These are phyloP conservation scores for Lordiphosa mommai DNA, from an alignment of 1,140 invertebrate genomes.

Conservation along the genomic window DNA sequence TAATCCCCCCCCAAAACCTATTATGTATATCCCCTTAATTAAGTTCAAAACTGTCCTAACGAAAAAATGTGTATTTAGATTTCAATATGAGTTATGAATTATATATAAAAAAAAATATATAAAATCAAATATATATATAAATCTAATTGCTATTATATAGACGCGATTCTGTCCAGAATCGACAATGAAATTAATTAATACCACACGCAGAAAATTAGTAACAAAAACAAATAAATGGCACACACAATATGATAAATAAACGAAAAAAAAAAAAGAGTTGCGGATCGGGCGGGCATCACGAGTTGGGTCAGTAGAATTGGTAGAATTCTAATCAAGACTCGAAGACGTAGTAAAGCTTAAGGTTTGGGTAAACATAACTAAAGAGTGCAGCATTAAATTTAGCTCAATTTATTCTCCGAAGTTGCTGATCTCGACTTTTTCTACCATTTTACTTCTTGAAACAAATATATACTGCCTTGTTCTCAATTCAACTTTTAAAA, in stretches of 20 bases:
- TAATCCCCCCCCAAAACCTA: constrained; percentile 15
- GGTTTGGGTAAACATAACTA: no score
- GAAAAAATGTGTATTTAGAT: constrained; percentile 33
- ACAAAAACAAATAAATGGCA: constrained; percentile 65
- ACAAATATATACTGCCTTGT: no score
- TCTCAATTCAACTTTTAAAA: no score
- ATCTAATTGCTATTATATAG: constrained; percentile 50
- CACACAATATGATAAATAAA: constrained; percentile 19
- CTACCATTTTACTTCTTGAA: no score
- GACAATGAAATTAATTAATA: constrained; percentile 33
- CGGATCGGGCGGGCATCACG: no score
- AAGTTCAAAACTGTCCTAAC: constrained; percentile 60
- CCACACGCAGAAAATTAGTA: constrained; percentile 44
- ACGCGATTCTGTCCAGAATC: constrained; percentile 33
- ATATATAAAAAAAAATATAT: constrained; percentile 41
- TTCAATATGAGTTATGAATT: constrained; percentile 17
- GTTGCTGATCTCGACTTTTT: no score
- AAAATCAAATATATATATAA: constrained; percentile 23
- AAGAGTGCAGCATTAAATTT: no score
- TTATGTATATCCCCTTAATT: constrained; percentile 30
- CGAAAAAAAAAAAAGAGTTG: no score
- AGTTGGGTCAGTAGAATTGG: no score
- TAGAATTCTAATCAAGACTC: no score
- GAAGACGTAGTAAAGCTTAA: no score
- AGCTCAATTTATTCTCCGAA: no score